Evolutionary conservation across 2,888 invertebrate species (phyloP).

Genomic region (Thymelicus acteon): DNA sequence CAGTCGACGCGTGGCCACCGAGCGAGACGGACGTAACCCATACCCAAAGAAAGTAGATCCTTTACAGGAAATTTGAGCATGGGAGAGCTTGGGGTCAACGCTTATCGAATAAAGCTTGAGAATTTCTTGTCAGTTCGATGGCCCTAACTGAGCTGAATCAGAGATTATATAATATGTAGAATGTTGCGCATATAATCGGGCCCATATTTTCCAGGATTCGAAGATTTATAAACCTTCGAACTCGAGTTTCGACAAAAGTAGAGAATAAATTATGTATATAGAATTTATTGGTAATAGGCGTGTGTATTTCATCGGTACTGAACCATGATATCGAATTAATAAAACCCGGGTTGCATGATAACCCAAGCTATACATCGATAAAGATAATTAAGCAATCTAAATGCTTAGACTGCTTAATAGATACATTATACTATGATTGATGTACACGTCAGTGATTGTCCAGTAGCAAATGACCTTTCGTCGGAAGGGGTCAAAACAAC

Average conservation of each 20-base stretch:
- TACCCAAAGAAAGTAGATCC: constrained; percentile 63
- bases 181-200: too few relatives aligned
- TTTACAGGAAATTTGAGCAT: constrained; percentile 52
- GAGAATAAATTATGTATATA: too few relatives aligned
- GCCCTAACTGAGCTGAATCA: not conserved
- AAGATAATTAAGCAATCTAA: not conserved
- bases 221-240: too few relatives aligned
- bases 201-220: too few relatives aligned
- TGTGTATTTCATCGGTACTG: too few relatives aligned
- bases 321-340: too few relatives aligned
- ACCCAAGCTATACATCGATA: too few relatives aligned
- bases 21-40: constrained; percentile 67
- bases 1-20: constrained; percentile 58
- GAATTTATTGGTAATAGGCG: too few relatives aligned
- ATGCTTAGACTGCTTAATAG: not conserved
- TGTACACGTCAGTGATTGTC: not conserved
- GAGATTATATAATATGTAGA: too few relatives aligned
- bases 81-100: constrained; percentile 33
- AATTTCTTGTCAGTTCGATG: constrained; percentile 8
- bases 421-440: constrained; percentile 9
- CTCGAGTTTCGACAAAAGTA: too few relatives aligned
- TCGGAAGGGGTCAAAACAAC: constrained; percentile 10
- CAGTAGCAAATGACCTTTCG: constrained; percentile 19
- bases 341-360: too few relatives aligned
- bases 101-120: constrained; percentile 18